Percentiles rank a stretch among this genome's conserved stretches.
Evolutionary conservation across 2,888 invertebrate species (phyloP).

Genomic region (Ryuthela nishihirai): DNA sequence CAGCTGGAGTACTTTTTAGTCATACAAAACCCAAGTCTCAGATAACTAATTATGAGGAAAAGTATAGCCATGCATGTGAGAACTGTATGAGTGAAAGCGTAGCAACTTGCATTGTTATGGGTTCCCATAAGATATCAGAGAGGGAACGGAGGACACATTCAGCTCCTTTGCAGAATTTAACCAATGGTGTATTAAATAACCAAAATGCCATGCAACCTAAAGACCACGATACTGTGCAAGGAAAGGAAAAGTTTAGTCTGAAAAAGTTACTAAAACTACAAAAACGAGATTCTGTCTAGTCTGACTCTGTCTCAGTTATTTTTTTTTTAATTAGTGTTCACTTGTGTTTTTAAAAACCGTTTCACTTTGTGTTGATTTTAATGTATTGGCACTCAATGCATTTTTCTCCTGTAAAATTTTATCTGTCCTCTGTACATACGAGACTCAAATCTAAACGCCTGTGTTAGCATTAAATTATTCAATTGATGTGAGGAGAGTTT

Average conservation of each 20-base stretch:
- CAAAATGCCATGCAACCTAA: constrained; percentile 1
- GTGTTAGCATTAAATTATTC: too few relatives aligned
- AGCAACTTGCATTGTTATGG: constrained; percentile 1
- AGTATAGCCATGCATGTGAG: constrained; percentile 18
- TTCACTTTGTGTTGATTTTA: too few relatives aligned
- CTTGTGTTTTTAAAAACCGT: too few relatives aligned
- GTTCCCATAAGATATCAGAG: background rate
- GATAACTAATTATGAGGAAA: too few relatives aligned
- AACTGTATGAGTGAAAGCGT: constrained; percentile 22
- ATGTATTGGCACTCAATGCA: too few relatives aligned
- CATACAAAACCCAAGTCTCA: too few relatives aligned
- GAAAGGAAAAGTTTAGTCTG: constrained; percentile 29
- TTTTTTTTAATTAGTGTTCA: too few relatives aligned
- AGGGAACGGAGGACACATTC: constrained; percentile 3
- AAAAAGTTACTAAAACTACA: constrained; percentile 31
- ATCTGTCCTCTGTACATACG: too few relatives aligned
- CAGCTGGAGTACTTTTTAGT: too few relatives aligned
- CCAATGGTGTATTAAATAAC: constrained; percentile 14
- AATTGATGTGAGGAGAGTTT: too few relatives aligned
- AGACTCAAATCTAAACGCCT: too few relatives aligned
- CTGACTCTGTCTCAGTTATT: background rate
- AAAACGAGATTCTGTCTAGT: constrained; percentile 38
- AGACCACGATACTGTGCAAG: background rate
- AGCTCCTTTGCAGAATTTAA: constrained; percentile 22
- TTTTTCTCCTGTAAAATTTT: too few relatives aligned